phyloP scores from a whole-genome alignment of 2,113 vertebrate species.

The Thamnophis sirtalis region DNA sequence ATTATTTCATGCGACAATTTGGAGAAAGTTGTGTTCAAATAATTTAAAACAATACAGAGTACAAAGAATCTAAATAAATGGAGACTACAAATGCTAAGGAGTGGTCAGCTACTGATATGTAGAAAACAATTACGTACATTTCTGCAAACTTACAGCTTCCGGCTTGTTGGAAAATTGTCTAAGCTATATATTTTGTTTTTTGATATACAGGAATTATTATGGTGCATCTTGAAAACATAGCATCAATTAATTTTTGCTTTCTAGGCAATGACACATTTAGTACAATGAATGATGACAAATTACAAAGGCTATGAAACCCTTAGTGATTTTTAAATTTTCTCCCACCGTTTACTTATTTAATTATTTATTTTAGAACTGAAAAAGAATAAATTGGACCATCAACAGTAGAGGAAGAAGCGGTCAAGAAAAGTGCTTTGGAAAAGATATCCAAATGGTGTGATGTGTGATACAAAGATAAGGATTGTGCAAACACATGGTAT shows the following conservation, averaged over 20 bases:
- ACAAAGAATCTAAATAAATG: background rate
- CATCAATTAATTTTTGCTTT: conserved; percentile 44
- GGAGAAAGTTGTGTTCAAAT: background rate
- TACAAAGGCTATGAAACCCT: conserved; percentile 24
- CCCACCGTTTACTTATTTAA: background rate
- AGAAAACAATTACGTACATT: background rate
- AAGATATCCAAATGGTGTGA: background rate
- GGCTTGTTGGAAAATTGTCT: no score
- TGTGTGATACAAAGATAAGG: background rate
- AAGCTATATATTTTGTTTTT: background rate
- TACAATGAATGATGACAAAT: conserved; percentile 46
- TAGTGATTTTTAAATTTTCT: conserved; percentile 9
- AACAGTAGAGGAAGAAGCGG: background rate
- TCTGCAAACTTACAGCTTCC: background rate
- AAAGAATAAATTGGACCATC: background rate
- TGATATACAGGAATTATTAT: conserved; percentile 9
- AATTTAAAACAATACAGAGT: background rate
- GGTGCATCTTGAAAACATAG: conserved; percentile 27
- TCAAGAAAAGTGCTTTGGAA: background rate
- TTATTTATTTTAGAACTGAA: background rate
- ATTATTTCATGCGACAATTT: background rate
- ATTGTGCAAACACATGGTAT: background rate
- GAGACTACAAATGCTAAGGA: background rate
- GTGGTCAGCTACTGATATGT: background rate
- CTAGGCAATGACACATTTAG: conserved; percentile 49